Conservation (phyloP, 2,113 vertebrate species). For the Peromyscus maniculatus region DNA sequence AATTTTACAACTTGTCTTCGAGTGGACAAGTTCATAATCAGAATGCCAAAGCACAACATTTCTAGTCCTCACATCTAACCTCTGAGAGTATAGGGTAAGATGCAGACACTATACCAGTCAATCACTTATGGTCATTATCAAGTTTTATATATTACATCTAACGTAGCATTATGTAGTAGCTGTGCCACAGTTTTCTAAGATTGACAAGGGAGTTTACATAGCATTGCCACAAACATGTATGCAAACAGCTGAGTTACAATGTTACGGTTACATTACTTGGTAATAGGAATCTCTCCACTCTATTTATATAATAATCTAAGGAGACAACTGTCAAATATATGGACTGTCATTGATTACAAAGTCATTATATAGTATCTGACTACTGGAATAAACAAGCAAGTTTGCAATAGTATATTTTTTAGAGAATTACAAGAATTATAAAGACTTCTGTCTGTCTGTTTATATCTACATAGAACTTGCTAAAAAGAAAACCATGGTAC, state of each 20-base stretch:
- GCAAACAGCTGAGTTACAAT: neutral
- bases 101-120: neutral
- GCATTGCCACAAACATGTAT: neutral
- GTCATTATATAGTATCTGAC: neutral
- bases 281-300: neutral
- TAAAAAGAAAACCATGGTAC: neutral
- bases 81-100: neutral
- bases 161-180: neutral
- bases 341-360: neutral
- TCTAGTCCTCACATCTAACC: slow-evolving; percentile 28
- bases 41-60: neutral
- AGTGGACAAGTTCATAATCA: slow-evolving; percentile 26
- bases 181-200: neutral
- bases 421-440: slow-evolving; percentile 17
- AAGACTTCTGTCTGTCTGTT: neutral
- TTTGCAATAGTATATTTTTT: neutral
- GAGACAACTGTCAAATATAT: neutral
- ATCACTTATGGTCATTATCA: neutral
- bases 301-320: neutral
- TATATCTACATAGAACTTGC: neutral
- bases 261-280: neutral
- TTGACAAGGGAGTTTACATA: neutral
- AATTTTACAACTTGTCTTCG: neutral
- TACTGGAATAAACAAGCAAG: neutral
- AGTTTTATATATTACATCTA: neutral